Base-by-base conservation (phyloP, 2,797 vertebrate species). In the Enteromius anoplus region DNA sequence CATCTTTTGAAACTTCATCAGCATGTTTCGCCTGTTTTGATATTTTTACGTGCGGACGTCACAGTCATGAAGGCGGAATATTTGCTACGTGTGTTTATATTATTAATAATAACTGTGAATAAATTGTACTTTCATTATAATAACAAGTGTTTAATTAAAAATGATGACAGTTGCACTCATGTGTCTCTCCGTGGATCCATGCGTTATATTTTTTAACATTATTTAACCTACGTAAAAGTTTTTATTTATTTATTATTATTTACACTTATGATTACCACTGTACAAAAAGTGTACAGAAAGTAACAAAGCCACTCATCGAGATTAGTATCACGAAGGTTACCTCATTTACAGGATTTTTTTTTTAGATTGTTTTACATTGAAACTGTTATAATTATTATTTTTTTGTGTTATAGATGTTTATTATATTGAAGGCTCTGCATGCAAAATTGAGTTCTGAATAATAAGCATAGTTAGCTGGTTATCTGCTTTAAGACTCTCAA, bases 401-500 rank as follows among this genome's bases (percentile, higher is more conserved):
- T 29, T 12, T 23, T 58, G 9, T 32, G 32, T n/a, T 42, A 58
- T 80, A 29, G 10, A 34, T 69, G 32, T 26, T 23, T 19, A 60
- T 29, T 42, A 5, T 32, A 79, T 58, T 17, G 34, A 26, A 3
- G 34, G 47, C 21, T 53, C 5, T 3, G 11, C 42, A 72, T 9
- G 51, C 45, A 23, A 37, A 62, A 62, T 5, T 29, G 23, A 68
- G 7, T 23, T 37, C 0, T 49, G 17, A 51, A 34, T 62, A 62
- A 69, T 5, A 42, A 15, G 23, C 34, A 29, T 26, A 9, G 23
- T 55, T 40, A 53, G 9, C 64, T 55, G 49, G 14, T 53, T 23
- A 17, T 6, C 53, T 62, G 37, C 37, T 37, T 76, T 37, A 76
- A 60, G n/a, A 29, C 73, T 76, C 73, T 76, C 9, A 80, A 29